Evolutionary conservation across 2,888 invertebrate species (phyloP).

Genomic region (Aspidapion aeneum): DNA sequence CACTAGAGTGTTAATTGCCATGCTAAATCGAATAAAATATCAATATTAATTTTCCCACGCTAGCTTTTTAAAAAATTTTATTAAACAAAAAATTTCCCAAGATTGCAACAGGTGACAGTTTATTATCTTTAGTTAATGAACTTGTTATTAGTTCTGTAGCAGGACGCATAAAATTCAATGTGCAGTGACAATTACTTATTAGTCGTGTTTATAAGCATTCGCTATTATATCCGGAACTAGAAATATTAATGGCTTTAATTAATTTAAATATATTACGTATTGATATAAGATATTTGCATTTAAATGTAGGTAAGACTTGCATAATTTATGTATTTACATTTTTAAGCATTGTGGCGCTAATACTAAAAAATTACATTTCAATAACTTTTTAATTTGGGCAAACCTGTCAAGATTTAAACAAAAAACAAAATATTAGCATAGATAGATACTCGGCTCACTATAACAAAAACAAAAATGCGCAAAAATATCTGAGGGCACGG

Average conservation of each 20-base stretch:
- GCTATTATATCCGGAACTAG: neutral
- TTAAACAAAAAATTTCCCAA: neutral
- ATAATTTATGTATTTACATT: no score
- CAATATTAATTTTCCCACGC: neutral
- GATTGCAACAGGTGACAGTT: neutral
- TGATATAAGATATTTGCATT: neutral
- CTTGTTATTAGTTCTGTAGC: neutral
- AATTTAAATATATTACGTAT: neutral
- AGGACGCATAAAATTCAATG: neutral
- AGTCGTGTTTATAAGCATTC: neutral
- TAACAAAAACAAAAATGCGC: no score
- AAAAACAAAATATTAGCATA: no score
- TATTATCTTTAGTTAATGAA: neutral
- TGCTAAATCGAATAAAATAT: neutral
- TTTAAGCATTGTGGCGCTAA: no score
- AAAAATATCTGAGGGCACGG: no score
- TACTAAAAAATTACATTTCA: neutral
- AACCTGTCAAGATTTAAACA: no score
- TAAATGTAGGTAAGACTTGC: no score
- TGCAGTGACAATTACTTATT: neutral
- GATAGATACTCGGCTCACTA: no score
- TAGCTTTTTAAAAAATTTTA: neutral
- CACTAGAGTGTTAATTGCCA: neutral
- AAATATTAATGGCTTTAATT: neutral
- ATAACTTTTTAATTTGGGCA: neutral